These are phyloP conservation scores for Latrodectus geometricus DNA, from an alignment of 1,140 invertebrate species.

Conservation along the genomic window DNA sequence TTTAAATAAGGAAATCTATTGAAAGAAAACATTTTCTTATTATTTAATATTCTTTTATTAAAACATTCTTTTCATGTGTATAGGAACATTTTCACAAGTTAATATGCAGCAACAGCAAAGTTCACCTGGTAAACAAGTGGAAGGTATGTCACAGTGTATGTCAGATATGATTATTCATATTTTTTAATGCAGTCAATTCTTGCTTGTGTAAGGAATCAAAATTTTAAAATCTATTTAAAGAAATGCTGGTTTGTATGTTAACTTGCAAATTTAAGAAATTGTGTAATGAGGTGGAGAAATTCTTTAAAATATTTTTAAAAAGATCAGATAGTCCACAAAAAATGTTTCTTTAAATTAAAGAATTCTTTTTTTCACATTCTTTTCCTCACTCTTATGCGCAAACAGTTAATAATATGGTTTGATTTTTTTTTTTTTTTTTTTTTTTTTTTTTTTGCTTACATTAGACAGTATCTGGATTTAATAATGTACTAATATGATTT, in stretches of 20 bases:
- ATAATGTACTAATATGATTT: no score
- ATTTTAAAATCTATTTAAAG: background rate
- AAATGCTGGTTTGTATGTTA: background rate
- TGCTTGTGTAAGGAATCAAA: background rate
- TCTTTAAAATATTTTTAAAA: no score
- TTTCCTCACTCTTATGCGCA: no score
- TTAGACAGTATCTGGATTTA: no score
- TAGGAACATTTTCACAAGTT: conserved; percentile 68
- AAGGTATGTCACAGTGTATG: conserved; percentile 66
- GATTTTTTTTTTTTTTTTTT: no score
- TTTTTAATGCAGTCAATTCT: background rate
- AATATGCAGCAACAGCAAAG: conserved; percentile 62
- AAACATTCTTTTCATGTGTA: conserved; percentile 6
- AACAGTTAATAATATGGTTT: no score
- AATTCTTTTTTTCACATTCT: no score
- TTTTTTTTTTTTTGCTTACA: no score
- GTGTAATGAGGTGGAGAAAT: no score
- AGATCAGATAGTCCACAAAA: no score
- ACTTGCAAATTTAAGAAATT: no score
- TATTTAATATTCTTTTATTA: background rate
- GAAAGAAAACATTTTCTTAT: background rate
- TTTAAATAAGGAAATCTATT: background rate
- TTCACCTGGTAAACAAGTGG: conserved; percentile 69
- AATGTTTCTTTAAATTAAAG: no score
- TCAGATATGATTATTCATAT: background rate